Evolutionary conservation across 2,888 invertebrate species (phyloP), one percentile per base, ranked within the genome.

Genomic region (Hirtodrosophila alboralis): DNA sequence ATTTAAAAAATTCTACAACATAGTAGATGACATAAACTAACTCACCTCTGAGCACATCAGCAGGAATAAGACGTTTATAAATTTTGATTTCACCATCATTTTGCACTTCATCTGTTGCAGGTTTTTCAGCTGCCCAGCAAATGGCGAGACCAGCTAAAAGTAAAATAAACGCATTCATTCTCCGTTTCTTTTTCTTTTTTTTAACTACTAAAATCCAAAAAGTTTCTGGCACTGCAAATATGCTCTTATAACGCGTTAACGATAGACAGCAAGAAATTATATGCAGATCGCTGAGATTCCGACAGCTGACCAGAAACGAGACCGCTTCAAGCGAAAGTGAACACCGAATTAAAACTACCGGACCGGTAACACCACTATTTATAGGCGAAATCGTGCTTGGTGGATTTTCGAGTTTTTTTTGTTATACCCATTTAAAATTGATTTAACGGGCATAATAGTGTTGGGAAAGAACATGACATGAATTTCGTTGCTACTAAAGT

Each of bases 41-140:
- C 76, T 92, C 91, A 97, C 97, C 97, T 93, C 97, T 94, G 67
- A 97, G 92, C 30, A 96, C 96, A 91, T 97, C 97, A 83, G 97
- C 97, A 33, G 96, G 96, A 83, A 97, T 96, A 75, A 96, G 92
- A 73, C 97, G 92, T 87, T 94, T 95, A 92, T 93, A 96, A 38
- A 95, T 94, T 90, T 94, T 95, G 43, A 94, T 92, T 61, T 92
- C 92, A 27, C 91, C 92, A 14, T 77, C 89, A 34, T 75, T 53
- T 5, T 44, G 36, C 14, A 30, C 3, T 13, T 71, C 45, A 10
- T 41, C 49, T 21, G 27, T 1, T 4, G 7, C 36, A 2, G 16
- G 2, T 13, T 59, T 68, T 26, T 69, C 43, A 23, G 63, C 54
- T 12, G 49, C 43, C 26, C 23, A 31, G 8, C 13, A 21, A 16